A percentile compares a stretch with the other conserved stretches of the same genome.
phyloP scores from a whole-genome alignment of 2,113 vertebrate species.

The cattle (Bos taurus) region ARS-UCD2.0 NC_037335.1:22203501-22204000 shows the following conservation, averaged over 20 bases:
- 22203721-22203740: slow-evolving; percentile 83
- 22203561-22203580: not conserved
- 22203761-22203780: not conserved
- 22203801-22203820: not conserved
- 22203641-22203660: slow-evolving; percentile 96
- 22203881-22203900: not conserved
- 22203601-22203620: slow-evolving; percentile 70
- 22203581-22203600: not conserved
- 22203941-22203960: not conserved
- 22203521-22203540: not conserved
- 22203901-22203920: not conserved
- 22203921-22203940: not conserved
- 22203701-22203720: slow-evolving; percentile 91
- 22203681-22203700: slow-evolving; percentile 86
- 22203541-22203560: not conserved
- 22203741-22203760: not conserved
- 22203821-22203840: not conserved
- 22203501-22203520: not conserved
- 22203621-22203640: slow-evolving; percentile 94
- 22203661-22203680: slow-evolving; percentile 91
- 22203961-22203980: not conserved
- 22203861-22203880: not conserved
- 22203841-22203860: not conserved
- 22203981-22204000: not conserved
- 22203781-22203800: not conserved